Evolutionary conservation across 2,888 invertebrate species (phyloP), one percentile per base, ranked within the genome.

Genomic region (Sepiola atlantica): DNA sequence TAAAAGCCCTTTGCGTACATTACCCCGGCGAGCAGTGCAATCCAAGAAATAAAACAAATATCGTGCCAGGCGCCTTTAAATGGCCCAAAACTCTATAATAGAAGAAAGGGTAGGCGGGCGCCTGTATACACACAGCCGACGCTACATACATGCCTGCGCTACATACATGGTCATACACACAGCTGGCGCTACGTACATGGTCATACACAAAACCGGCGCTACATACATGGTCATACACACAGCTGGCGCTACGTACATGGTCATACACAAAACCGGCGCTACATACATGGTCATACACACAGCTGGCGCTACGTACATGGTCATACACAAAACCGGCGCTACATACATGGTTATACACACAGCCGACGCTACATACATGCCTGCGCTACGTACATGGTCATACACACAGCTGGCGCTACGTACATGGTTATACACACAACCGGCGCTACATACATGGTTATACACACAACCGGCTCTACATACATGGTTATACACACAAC

Each of bases 11-110:
- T 77, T 77, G 77, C 77, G 77, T 77, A 77, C 77, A 77, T 77
- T 77, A 77, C 16, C 77, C 45, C 77, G n/a, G 77, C 14, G 77
- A 77, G 32, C n/a, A 77, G 32, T 32, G 16, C 77, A 32, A 32
- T 16, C 32, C 16, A 32, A 77, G 32, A 32, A 77, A 10, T 8
- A 61, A 45, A 45, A 32, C 32, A 32, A 77, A 77, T 45, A 77
- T 77, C 77, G n/a, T n/a, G 77, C n/a, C 32, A 77, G n/a, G n/a
- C 77, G 77, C n/a, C 77, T n/a, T 77, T n/a, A 77, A 77, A 77
- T 77, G 77, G n/a, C 6, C 32, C n/a, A 77, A n/a, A 1, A 32
- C 32, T 77, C 16, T 61, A 28, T 61, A n/a, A 16, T 77, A 61
- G n/a, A 12, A 32, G 77, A 77, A 77, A 18, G 77, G 14, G n/a